phyloP scores from a whole-genome alignment of 2,113 vertebrate genomes.

The Nothoprocta pentlandii region DNA sequence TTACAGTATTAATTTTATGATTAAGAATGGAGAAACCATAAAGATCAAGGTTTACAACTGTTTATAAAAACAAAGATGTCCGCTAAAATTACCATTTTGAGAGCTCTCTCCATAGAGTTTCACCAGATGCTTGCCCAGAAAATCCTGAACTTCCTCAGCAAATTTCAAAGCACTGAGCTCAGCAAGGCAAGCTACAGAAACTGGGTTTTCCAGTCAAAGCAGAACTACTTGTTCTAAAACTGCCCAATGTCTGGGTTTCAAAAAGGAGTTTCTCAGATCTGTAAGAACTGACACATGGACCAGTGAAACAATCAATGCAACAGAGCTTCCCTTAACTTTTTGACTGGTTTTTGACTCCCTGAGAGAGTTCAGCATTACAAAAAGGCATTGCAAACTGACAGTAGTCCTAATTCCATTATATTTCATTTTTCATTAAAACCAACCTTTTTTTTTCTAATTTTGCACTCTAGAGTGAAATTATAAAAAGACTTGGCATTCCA shows the following conservation, averaged over 20 bases:
- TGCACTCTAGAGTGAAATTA: background rate
- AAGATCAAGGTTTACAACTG: background rate
- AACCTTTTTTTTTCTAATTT: background rate
- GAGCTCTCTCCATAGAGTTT: conserved; percentile 82
- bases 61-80: background rate
- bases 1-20: background rate
- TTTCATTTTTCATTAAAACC: background rate
- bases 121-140: conserved; percentile 86
- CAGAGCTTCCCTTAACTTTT: background rate
- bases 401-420: background rate
- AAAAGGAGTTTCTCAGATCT: conserved; percentile 82
- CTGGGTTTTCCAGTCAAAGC: conserved; percentile 68
- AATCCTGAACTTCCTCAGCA: conserved; percentile 82
- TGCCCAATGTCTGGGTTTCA: conserved; percentile 83
- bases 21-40: background rate
- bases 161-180: conserved; percentile 80
- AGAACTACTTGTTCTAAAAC: conserved; percentile 77
- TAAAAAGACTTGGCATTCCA: background rate
- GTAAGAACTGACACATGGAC: conserved; percentile 83
- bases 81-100: conserved; percentile 80
- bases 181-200: conserved; percentile 77
- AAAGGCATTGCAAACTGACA: background rate
- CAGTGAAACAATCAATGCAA: background rate
- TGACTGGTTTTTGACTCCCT: background rate
- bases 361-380: background rate